These are phyloP conservation scores for Trypoxylon attenuatum DNA, from an alignment of 2,888 invertebrate genomes.

Conservation along the genomic window DNA sequence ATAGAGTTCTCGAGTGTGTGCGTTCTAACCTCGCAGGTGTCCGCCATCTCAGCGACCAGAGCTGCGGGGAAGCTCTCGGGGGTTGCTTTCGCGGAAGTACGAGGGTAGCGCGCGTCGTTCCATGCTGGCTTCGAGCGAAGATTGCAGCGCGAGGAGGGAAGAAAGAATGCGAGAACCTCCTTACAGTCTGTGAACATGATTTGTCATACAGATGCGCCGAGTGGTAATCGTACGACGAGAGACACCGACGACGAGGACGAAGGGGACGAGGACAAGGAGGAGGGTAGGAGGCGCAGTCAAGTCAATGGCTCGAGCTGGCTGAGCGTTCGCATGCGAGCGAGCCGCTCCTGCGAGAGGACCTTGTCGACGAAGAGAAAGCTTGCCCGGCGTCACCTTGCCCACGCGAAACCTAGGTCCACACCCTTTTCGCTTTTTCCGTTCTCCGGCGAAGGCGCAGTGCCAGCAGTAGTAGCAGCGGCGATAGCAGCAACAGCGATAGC, in stretches of 20 bases:
- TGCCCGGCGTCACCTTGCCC: conserved; percentile 12
- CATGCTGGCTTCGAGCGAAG: conserved; percentile 51
- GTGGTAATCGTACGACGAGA: conserved; percentile 66
- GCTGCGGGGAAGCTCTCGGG: conserved; percentile 12
- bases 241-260: conserved; percentile 54
- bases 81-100: conserved; percentile 22
- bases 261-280: conserved; percentile 41
- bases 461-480: not conserved
- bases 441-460: not conserved
- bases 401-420: not conserved
- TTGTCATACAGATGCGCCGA: conserved; percentile 67
- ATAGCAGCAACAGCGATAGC: not conserved
- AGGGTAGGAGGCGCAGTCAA: conserved; percentile 17
- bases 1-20: conserved; percentile 20
- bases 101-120: conserved; percentile 31
- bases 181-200: conserved; percentile 70
- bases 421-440: too few relatives aligned
- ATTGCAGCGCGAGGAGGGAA: conserved; percentile 44
- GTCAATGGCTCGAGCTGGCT: conserved; percentile 31
- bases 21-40: conserved; percentile 37
- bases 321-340: conserved; percentile 31
- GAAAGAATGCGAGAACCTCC: conserved; percentile 68
- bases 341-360: not conserved
- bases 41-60: conserved; percentile 30
- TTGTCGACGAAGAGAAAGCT: conserved; percentile 15